Percentiles rank a stretch among this genome's conserved stretches.
Evolutionary conservation across 1,140 invertebrate species (phyloP).

Genomic region (Drosophila lini): DNA sequence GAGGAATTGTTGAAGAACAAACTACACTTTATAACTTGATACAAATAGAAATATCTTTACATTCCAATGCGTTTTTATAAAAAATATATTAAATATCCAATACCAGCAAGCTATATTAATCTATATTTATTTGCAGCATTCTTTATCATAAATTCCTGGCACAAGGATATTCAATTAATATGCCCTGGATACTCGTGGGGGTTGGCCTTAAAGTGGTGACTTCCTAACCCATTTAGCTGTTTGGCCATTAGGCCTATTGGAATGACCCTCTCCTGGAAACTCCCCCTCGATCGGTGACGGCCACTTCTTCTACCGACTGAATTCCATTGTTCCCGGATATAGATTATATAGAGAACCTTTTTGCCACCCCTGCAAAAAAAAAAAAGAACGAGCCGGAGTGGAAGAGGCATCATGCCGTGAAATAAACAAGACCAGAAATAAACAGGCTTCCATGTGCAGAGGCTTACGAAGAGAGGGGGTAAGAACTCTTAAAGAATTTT

Average conservation of each 20-base stretch:
- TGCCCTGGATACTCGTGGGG: background rate
- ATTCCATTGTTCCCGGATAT: conserved; percentile 42
- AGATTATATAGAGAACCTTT: conserved; percentile 32
- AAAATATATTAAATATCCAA: no score
- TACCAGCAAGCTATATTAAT: background rate
- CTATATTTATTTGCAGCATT: background rate
- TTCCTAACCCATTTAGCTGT: conserved; percentile 33
- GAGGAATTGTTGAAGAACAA: background rate
- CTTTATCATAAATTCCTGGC: background rate
- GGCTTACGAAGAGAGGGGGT: background rate
- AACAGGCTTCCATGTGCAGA: background rate
- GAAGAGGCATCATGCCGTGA: conserved; percentile 38
- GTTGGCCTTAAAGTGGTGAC: conserved; percentile 13
- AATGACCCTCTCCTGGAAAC: conserved; percentile 10
- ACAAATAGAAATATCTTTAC: background rate
- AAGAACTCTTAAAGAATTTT: no score
- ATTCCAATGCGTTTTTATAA: background rate
- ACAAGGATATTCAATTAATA: conserved; percentile 10
- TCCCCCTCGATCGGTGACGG: conserved; percentile 11
- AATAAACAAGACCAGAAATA: conserved; percentile 40
- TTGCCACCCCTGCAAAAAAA: conserved; percentile 26
- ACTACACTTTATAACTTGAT: background rate
- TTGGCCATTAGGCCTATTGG: conserved; percentile 26
- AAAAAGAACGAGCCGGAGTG: background rate
- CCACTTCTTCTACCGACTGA: conserved; percentile 20